Conservation (phyloP, 1,140 invertebrate species). For the Zophobas morio region DNA sequence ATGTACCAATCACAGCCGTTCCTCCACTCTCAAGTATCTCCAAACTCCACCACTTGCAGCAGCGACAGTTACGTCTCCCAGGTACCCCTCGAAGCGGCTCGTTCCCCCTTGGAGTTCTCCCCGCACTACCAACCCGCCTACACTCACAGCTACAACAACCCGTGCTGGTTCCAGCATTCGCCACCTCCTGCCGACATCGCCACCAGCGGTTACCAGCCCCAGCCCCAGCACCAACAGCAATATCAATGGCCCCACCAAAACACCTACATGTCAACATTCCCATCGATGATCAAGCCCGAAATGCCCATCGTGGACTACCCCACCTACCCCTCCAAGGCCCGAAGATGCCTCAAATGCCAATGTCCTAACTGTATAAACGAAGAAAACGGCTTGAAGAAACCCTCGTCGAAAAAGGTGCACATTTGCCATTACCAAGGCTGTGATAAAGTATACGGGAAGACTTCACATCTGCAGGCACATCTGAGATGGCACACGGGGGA, state of each 20-base stretch:
- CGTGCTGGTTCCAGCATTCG: slow-evolving; percentile 66
- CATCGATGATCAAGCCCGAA: slow-evolving; percentile 60
- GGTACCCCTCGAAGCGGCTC: slow-evolving; percentile 60
- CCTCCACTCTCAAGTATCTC: slow-evolving; percentile 61
- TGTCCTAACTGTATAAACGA: slow-evolving; percentile 82
- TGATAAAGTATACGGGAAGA: slow-evolving; percentile 92
- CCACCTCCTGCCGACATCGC: slow-evolving; percentile 63
- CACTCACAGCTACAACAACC: slow-evolving; percentile 58
- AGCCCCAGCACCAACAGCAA: slow-evolving; percentile 58
- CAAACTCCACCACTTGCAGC: slow-evolving; percentile 62
- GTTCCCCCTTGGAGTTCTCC: slow-evolving; percentile 63
- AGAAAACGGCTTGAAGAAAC: slow-evolving; percentile 75
- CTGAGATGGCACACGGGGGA: slow-evolving; percentile 89
- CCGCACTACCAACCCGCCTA: slow-evolving; percentile 63
- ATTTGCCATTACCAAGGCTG: slow-evolving; percentile 94
- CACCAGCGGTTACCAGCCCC: slow-evolving; percentile 63
- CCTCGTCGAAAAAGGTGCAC: slow-evolving; percentile 82
- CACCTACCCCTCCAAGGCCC: slow-evolving; percentile 58
- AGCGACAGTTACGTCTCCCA: slow-evolving; percentile 63
- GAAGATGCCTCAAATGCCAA: slow-evolving; percentile 71
- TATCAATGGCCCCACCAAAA: slow-evolving; percentile 58
- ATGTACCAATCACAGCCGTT: slow-evolving; percentile 60
- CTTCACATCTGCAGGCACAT: slow-evolving; percentile 91
- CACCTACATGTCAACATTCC: slow-evolving; percentile 57
- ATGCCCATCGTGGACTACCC: slow-evolving; percentile 57